phyloP scores from a whole-genome alignment of 2,113 vertebrate genomes.

The Sylvia atricapilla region DNA sequence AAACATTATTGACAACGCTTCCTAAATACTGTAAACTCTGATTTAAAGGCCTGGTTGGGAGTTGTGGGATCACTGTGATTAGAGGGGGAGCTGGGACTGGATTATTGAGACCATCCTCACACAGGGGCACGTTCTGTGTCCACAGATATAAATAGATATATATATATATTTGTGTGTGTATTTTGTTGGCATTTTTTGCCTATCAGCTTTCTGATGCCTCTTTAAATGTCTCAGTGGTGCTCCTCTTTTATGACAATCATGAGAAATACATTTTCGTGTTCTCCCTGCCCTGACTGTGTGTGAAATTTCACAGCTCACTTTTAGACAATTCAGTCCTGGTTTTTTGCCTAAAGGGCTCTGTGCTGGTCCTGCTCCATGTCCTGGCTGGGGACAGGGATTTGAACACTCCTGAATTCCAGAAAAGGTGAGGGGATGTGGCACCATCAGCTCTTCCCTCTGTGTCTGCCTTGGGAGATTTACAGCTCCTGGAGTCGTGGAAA shows the following conservation, averaged over 20 bases:
- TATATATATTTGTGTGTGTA: accelerated
- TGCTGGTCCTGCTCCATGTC: neutral
- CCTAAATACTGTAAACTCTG: slow-evolving; percentile 51
- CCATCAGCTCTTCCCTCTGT: accelerated
- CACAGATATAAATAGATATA: accelerated
- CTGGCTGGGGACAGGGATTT: neutral
- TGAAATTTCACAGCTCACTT: neutral
- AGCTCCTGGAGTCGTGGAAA: neutral
- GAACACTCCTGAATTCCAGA: neutral
- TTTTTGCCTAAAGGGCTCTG: neutral
- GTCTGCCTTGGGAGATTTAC: neutral
- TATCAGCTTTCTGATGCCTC: neutral
- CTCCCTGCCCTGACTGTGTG: neutral
- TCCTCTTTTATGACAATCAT: neutral
- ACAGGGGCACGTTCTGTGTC: neutral
- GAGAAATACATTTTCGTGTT: neutral
- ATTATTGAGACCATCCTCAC: neutral
- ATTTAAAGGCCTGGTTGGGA: neutral
- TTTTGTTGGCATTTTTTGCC: neutral
- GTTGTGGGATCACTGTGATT: neutral
- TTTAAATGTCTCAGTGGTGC: neutral
- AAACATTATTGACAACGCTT: slow-evolving; percentile 67
- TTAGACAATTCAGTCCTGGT: neutral
- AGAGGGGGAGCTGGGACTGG: neutral
- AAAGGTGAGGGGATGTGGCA: neutral